Percentiles rank a stretch among this genome's conserved stretches.
Conservation (phyloP, 2,888 invertebrate genomes). For the Cryptocephalus moraei region DNA sequence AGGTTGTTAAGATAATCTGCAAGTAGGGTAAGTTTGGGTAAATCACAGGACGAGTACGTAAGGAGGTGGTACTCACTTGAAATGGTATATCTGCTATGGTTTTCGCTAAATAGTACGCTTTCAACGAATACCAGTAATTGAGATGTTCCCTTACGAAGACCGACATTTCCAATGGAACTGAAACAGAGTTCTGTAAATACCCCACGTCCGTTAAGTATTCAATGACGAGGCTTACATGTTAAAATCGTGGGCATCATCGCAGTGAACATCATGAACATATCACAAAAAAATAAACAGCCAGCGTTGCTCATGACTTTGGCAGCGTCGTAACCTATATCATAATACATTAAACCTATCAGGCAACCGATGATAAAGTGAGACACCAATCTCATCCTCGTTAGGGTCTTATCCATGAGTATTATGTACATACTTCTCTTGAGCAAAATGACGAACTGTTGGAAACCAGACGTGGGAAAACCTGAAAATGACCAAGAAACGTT, state of each 20-base stretch:
- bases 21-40: slow-evolving; percentile 23
- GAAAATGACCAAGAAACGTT: slow-evolving; percentile 1
- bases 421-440: slow-evolving; percentile 75
- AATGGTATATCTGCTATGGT: slow-evolving; percentile 94
- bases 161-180: slow-evolving; percentile 93
- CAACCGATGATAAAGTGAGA: slow-evolving; percentile 84
- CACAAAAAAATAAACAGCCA: slow-evolving; percentile 91
- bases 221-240: slow-evolving; percentile 67
- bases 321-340: slow-evolving; percentile 87
- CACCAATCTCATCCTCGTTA: slow-evolving; percentile 80
- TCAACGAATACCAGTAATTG: slow-evolving; percentile 94
- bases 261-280: slow-evolving; percentile 94
- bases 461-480: slow-evolving; percentile 67
- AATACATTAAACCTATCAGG: slow-evolving; percentile 86
- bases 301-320: slow-evolving; percentile 91
- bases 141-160: slow-evolving; percentile 91
- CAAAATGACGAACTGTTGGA: slow-evolving; percentile 79
- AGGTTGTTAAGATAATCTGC: slow-evolving; percentile 75
- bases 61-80: slow-evolving; percentile 55
- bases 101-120: slow-evolving; percentile 94
- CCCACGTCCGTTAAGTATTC: not conserved
- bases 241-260: slow-evolving; percentile 98
- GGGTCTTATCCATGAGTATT: slow-evolving; percentile 74
- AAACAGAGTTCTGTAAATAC: not conserved
- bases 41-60: not conserved